Conservation (phyloP, 2,797 vertebrate genomes). For the Chlorospingus flavigularis region DNA sequence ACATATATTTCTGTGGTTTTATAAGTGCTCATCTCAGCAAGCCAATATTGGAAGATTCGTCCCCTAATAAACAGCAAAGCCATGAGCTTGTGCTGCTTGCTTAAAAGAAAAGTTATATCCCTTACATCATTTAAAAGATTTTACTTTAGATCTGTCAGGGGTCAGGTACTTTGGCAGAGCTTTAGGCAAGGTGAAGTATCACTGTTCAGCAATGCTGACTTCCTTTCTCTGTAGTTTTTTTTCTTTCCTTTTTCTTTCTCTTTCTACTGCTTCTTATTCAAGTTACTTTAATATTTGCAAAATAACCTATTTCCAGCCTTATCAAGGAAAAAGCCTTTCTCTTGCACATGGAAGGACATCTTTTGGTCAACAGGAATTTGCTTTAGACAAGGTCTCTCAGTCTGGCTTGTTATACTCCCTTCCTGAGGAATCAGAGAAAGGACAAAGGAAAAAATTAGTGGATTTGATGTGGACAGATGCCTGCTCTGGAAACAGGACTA, state of each 20-base stretch:
- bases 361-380: background rate
- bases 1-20: slow-evolving; percentile 48
- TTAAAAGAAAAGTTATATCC: background rate
- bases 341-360: background rate
- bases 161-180: background rate
- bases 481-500: background rate
- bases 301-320: background rate
- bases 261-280: background rate
- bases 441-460: background rate
- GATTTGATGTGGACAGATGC: background rate
- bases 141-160: background rate
- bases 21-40: slow-evolving; percentile 44
- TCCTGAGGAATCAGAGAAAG: background rate
- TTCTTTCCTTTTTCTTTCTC: background rate
- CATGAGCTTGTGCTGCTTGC: background rate
- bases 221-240: background rate
- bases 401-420: background rate
- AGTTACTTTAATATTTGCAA: background rate
- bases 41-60: slow-evolving; percentile 39
- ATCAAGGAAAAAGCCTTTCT: background rate
- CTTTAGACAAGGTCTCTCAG: background rate
- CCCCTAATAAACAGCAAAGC: slow-evolving; percentile 57
- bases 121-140: slow-evolving; percentile 26
- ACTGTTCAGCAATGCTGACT: background rate
- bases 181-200: background rate